Percentiles rank a stretch among this genome's conserved stretches.
Conservation (phyloP, 2,113 vertebrate species). For the Phrynosoma blainvillii region DNA sequence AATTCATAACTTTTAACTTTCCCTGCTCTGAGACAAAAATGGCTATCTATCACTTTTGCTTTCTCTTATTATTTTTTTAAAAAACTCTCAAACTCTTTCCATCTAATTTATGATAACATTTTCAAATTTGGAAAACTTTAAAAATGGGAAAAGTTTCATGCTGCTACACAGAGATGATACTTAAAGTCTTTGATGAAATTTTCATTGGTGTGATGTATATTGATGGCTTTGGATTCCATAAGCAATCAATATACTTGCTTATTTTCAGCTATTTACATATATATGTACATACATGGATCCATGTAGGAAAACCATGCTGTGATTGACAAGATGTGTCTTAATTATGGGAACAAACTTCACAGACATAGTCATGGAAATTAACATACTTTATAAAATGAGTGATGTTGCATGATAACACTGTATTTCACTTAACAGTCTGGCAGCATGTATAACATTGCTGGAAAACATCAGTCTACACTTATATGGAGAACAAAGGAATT, state of each 20-base stretch:
- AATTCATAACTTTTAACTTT: too few species aligned
- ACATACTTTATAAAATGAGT: too few species aligned
- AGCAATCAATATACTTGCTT: background rate
- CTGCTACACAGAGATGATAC: background rate
- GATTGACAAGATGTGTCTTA: background rate
- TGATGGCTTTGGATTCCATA: background rate
- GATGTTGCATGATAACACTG: too few species aligned
- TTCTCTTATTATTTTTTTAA: background rate
- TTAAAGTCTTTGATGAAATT: slow-evolving; percentile 8
- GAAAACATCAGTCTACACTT: background rate
- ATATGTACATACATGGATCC: background rate
- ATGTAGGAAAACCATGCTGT: background rate
- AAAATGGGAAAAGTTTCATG: background rate
- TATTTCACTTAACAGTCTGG: background rate
- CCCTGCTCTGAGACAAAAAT: too few species aligned
- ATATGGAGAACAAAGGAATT: background rate
- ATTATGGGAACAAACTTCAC: background rate
- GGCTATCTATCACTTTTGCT: too few species aligned
- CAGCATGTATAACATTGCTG: background rate
- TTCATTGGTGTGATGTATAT: background rate
- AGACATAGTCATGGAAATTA: too few species aligned
- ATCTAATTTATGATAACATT: too few species aligned
- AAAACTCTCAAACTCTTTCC: too few species aligned
- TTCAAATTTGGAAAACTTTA: background rate
- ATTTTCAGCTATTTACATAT: background rate